These are phyloP conservation scores for Dryomyza anilis DNA, from an alignment of 2,888 invertebrate species.

Conservation along the genomic window DNA sequence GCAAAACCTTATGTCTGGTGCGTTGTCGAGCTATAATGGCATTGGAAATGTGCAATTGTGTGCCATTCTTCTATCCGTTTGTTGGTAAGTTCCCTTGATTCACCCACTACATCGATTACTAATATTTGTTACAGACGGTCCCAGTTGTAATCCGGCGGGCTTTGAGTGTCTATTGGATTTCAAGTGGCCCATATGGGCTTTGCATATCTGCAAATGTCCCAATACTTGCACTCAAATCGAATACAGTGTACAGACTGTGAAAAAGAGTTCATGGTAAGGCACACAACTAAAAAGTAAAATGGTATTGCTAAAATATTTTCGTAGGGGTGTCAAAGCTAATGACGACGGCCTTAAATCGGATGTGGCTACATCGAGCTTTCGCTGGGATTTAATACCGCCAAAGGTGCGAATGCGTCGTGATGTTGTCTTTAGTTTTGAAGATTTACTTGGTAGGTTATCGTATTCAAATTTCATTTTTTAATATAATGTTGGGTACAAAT, in stretches of 20 bases:
- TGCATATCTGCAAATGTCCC: slow-evolving; percentile 56
- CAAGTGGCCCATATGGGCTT: slow-evolving; percentile 58
- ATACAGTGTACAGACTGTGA: slow-evolving; percentile 52
- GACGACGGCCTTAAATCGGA: slow-evolving; percentile 42
- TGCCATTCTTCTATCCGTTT: slow-evolving; percentile 65
- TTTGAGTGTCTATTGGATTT: slow-evolving; percentile 56
- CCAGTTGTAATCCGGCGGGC: slow-evolving; percentile 53
- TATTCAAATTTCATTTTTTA: neutral
- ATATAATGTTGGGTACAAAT: too few species aligned
- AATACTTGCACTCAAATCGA: slow-evolving; percentile 53
- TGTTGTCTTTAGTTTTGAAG: slow-evolving; percentile 66
- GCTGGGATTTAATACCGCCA: slow-evolving; percentile 64
- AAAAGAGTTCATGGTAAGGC: slow-evolving; percentile 51
- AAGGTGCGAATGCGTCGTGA: slow-evolving; percentile 65
- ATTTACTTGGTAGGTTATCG: slow-evolving; percentile 63
- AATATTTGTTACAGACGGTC: slow-evolving; percentile 41
- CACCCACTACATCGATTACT: neutral
- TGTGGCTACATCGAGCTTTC: slow-evolving; percentile 61
- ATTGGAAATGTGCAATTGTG: slow-evolving; percentile 64
- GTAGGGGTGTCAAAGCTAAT: slow-evolving; percentile 43
- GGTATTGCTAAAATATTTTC: neutral
- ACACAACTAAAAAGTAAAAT: neutral
- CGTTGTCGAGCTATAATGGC: slow-evolving; percentile 64
- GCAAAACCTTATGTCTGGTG: slow-evolving; percentile 54
- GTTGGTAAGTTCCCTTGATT: slow-evolving; percentile 40